Evolutionary conservation across 2,797 vertebrate genomes (phyloP).

Genomic region (Chrysolophus pictus): DNA sequence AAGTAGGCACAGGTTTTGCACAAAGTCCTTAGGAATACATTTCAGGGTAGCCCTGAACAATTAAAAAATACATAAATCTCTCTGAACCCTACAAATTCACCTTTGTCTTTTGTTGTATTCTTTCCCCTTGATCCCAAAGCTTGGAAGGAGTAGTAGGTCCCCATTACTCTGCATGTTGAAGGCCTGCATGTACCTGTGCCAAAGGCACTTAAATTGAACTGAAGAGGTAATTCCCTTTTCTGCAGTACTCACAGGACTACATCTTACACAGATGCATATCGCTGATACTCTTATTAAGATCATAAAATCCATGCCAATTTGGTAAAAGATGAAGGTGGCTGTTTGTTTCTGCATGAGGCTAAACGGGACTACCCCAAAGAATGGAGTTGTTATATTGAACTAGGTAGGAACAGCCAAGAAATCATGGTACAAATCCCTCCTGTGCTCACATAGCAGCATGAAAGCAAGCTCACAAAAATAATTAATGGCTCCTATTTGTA

Average conservation of each 20-base stretch:
- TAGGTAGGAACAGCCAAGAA: not conserved
- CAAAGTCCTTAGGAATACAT: not conserved
- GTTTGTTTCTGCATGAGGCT: not conserved
- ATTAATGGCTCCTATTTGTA: not conserved
- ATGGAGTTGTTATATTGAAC: not conserved
- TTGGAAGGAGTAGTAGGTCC: not conserved
- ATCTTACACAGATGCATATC: not conserved
- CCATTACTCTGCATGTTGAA: not conserved
- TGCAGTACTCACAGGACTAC: not conserved
- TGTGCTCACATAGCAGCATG: not conserved
- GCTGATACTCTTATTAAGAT: not conserved
- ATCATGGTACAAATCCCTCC: not conserved
- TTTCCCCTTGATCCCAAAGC: not conserved
- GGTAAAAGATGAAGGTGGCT: not conserved
- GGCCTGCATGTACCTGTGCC: not conserved
- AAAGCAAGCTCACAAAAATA: not conserved
- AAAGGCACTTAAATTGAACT: not conserved
- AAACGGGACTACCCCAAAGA: not conserved
- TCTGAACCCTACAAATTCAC: not conserved
- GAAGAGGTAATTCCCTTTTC: not conserved
- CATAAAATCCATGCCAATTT: not conserved
- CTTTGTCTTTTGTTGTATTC: not conserved
- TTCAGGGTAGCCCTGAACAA: not conserved
- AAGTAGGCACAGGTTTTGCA: not conserved
- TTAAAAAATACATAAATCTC: not conserved